Conservation (phyloP, 2,797 vertebrate species). For the Crotalus adamanteus region DNA sequence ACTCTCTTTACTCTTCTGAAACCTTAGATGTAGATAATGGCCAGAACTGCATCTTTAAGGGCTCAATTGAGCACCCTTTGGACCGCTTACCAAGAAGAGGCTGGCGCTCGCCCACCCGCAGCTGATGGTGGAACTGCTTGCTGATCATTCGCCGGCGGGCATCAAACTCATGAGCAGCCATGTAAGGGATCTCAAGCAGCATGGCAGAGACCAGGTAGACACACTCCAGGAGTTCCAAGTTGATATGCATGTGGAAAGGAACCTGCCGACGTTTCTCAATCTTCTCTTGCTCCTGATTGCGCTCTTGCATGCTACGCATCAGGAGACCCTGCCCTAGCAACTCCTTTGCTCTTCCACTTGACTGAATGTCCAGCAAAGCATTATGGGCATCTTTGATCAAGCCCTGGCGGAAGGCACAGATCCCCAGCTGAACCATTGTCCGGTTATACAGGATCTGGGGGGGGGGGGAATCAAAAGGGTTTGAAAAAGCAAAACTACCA, state of each 20-base stretch:
- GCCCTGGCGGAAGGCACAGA: conserved; percentile 90
- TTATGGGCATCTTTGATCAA: conserved; percentile 94
- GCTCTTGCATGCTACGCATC: conserved; percentile 92
- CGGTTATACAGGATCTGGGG: conserved; percentile 89
- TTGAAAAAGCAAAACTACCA: neutral
- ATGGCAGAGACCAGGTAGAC: conserved; percentile 93
- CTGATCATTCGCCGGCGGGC: conserved; percentile 91
- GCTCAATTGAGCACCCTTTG: neutral
- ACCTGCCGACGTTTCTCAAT: conserved; percentile 90
- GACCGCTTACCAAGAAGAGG: conserved; percentile 75
- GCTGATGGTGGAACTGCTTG: conserved; percentile 95
- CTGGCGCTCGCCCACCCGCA: conserved; percentile 89
- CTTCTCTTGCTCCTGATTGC: conserved; percentile 93
- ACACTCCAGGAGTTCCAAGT: conserved; percentile 90
- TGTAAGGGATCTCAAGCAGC: conserved; percentile 93
- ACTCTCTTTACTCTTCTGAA: neutral
- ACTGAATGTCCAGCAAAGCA: conserved; percentile 90
- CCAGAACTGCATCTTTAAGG: too few species aligned
- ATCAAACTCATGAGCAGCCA: conserved; percentile 91
- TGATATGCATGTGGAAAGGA: conserved; percentile 94
- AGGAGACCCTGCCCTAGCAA: conserved; percentile 88
- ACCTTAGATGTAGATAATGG: neutral
- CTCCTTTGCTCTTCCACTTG: conserved; percentile 89
- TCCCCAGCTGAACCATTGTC: conserved; percentile 93
- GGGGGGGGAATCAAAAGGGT: neutral